A percentile compares a stretch with the other conserved stretches of the same genome.
Evolutionary conservation across 2,888 invertebrate genomes (phyloP).

Genomic region (Rotaria magnacalcarata): DNA sequence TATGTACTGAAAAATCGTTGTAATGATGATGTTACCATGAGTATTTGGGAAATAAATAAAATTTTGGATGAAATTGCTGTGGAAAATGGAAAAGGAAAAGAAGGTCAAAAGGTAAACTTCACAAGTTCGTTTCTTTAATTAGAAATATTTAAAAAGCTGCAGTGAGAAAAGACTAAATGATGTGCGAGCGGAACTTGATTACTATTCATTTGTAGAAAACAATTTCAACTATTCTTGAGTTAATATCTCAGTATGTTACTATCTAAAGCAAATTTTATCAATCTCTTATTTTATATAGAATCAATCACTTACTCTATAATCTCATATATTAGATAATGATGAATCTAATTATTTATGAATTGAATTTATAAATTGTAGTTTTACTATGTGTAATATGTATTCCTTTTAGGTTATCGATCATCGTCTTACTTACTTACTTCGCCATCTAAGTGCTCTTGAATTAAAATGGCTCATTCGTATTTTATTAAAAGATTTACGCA

Average conservation of each 20-base stretch:
- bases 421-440: constrained; percentile 61
- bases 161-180: no score
- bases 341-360: no score
- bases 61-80: constrained; percentile 72
- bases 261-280: no score
- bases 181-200: no score
- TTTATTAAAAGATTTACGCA: constrained; percentile 75
- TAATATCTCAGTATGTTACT: no score
- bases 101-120: constrained; percentile 58
- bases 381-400: constrained; percentile 56
- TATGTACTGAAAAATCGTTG: constrained; percentile 66
- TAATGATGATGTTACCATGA: constrained; percentile 63
- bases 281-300: no score
- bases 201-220: no score
- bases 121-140: no score
- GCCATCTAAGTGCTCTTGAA: constrained; percentile 70
- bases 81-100: constrained; percentile 64
- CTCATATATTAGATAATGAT: no score
- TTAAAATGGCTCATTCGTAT: constrained; percentile 85
- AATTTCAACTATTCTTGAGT: no score
- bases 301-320: no score
- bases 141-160: no score
- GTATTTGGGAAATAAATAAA: constrained; percentile 70
- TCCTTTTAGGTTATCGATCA: not conserved
- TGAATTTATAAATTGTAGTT: constrained; percentile 54